phyloP scores from a whole-genome alignment of 1,140 invertebrate species.

The Drosophila chauvacae region DNA sequence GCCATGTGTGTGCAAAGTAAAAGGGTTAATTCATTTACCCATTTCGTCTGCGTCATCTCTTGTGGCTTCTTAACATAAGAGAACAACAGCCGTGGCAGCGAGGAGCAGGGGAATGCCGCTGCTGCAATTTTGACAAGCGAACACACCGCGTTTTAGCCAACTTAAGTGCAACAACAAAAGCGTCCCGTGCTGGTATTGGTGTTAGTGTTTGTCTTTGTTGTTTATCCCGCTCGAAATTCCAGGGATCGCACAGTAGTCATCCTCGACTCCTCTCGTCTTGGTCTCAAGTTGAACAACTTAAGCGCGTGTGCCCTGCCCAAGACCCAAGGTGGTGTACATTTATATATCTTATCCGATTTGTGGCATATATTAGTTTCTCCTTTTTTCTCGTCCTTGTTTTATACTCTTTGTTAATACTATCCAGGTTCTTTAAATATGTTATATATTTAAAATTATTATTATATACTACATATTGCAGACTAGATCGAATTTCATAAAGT shows the following conservation, averaged over 20 bases:
- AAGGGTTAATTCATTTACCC: slow-evolving; percentile 81
- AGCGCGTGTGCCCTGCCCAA: slow-evolving; percentile 64
- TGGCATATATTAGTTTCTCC: not conserved
- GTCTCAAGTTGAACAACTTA: slow-evolving; percentile 63
- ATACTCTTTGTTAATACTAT: not conserved
- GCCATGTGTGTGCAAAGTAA: slow-evolving; percentile 64
- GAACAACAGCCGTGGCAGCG: slow-evolving; percentile 12
- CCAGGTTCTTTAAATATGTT: no score
- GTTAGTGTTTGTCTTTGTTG: not conserved
- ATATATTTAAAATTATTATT: no score
- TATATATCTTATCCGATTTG: slow-evolving; percentile 20
- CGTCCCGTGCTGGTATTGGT: slow-evolving; percentile 1
- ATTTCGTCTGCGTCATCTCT: slow-evolving; percentile 77
- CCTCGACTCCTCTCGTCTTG: slow-evolving; percentile 9
- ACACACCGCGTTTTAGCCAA: slow-evolving; percentile 69
- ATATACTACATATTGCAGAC: no score
- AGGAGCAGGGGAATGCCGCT: slow-evolving; percentile 30
- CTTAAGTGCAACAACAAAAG: slow-evolving; percentile 75
- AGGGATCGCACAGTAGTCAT: slow-evolving; percentile 58
- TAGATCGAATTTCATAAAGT: no score
- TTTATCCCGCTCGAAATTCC: slow-evolving; percentile 63
- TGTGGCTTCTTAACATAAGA: slow-evolving; percentile 62
- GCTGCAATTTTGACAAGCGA: slow-evolving; percentile 80
- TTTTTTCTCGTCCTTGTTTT: slow-evolving; percentile 15
- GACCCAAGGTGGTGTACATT: slow-evolving; percentile 4